Evolutionary conservation across 2,113 vertebrate species (phyloP), one percentile per base, ranked within the genome.

Genomic region (Ictidomys tridecemlineatus): DNA sequence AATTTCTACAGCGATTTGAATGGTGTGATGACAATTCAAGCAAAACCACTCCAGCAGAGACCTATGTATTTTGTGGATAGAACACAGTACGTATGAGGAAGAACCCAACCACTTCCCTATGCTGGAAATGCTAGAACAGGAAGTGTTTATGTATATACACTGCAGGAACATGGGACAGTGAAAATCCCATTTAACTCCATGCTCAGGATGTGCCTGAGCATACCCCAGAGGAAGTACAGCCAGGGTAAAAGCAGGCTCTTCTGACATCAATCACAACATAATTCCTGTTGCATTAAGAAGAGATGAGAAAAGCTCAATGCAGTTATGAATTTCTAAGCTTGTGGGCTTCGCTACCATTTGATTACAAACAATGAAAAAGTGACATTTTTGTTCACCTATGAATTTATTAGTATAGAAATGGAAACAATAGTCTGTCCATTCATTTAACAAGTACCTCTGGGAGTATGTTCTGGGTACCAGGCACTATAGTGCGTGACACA

Each of bases 1-100:
- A 98, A 94, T 97, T 98, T 99, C 22, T 98, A 78, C 69, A 98
- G 70, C 56, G 98, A 99, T 97, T 97, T 99, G 98, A 98, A 98
- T 65, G 98, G 99, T 84, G 99, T 99, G 88, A 99, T 99, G 99
- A 99, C 98, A 92, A 99, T 99, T 98, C 99, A 99, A 97, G 99
- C 99, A 67, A 99, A 99, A 93, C 99, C 99, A 0, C 99, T 99
- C 72, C 99, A 99, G 53, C 99, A 99, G 96, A 99, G 99, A 96
- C 98, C 98, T 37, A n/a, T 90, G 45, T 95, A 96, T 83, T 94
- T 94, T 61, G 26, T 73, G 30, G 99, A 99, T 42, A 99, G 98
- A 97, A 94, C 93, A n/a, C 98, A 97, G 99, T 99, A 98, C 20
- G 99, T 99, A 76, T 45, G 20, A 34, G 65, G 89, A 51, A 32